Evolutionary conservation across 2,113 vertebrate genomes (phyloP), one percentile per base, ranked within the genome.

Genomic region (Podilymbus podiceps): DNA sequence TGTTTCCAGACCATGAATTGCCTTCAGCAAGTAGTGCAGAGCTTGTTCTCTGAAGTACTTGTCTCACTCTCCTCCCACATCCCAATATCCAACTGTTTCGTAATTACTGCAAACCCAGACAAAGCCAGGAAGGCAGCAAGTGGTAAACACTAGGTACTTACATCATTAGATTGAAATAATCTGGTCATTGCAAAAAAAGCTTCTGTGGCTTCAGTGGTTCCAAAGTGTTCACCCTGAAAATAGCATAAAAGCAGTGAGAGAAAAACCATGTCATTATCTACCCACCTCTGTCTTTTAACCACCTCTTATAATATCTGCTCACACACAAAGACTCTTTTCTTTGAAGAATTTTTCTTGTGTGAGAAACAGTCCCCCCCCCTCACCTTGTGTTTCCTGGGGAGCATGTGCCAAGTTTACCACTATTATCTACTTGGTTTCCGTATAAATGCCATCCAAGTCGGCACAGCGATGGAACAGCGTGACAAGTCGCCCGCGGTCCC

Each of bases 111-210:
- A 25, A 56, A 50, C 9, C 28, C 72, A 68, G 72, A 1, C 40
- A 44, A 38, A 6, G 23, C 8, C 23, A 62, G 40, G 33, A 28
- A 90, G 50, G 62, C 76, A 88, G 55, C 23, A 85, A 62, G 33
- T 23, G 46, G 6, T 24, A 35, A 79, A 8, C 23, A 14, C 25
- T 20, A 66, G 52, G n/a, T 35, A 96, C 98, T 99, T 97, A 99
- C 99, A 95, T 99, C 99, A 21, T 99, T 99, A 9, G 99, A 99
- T 79, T 99, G 99, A 95, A 99, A 99, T 84, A 99, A 98, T 31
- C 99, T 98, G 64, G 99, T 99, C 99, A 99, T 99, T 5, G 99
- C 99, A 96, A 99, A 99, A 95, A 99, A 99, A 38, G 99, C 99
- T 97, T 99, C 99, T 0, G 99, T 99, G 68, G 99, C 99, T 98